Evolutionary conservation across 2,888 invertebrate genomes (phyloP).

Genomic region (Pterostichus niger): DNA sequence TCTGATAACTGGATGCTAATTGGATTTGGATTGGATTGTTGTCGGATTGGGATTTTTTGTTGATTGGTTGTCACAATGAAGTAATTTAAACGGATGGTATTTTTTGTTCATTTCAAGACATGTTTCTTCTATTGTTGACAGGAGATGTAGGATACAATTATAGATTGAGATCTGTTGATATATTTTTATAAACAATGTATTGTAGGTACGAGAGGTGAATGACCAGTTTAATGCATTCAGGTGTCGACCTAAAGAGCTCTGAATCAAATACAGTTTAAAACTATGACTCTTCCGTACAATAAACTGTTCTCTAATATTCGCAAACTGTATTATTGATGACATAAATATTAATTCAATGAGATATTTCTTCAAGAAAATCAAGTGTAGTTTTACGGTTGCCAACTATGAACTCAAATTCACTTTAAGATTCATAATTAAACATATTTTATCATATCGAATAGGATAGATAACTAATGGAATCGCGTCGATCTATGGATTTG

Average conservation of each 20-base stretch:
- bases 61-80: conserved; percentile 19
- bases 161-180: conserved; percentile 1
- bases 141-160: conserved; percentile 16
- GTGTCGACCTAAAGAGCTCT: conserved; percentile 26
- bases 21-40: conserved; percentile 45
- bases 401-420: too few species aligned
- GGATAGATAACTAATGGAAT: too few species aligned
- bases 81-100: conserved; percentile 1
- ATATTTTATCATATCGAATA: too few species aligned
- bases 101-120: conserved; percentile 1
- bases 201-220: conserved; percentile 25
- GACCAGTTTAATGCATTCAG: conserved; percentile 45
- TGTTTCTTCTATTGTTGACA: conserved; percentile 39
- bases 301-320: too few species aligned
- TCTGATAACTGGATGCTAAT: conserved; percentile 45
- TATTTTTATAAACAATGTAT: conserved; percentile 12
- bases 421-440: too few species aligned
- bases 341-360: too few species aligned
- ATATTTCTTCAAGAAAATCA: too few species aligned
- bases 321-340: too few species aligned
- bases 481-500: too few species aligned
- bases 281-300: too few species aligned
- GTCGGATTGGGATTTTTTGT: conserved; percentile 17
- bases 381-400: too few species aligned
- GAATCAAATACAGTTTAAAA: neutral